Evolutionary conservation across 2,113 vertebrate species (phyloP).

Genomic region (Enhydra lutris): DNA sequence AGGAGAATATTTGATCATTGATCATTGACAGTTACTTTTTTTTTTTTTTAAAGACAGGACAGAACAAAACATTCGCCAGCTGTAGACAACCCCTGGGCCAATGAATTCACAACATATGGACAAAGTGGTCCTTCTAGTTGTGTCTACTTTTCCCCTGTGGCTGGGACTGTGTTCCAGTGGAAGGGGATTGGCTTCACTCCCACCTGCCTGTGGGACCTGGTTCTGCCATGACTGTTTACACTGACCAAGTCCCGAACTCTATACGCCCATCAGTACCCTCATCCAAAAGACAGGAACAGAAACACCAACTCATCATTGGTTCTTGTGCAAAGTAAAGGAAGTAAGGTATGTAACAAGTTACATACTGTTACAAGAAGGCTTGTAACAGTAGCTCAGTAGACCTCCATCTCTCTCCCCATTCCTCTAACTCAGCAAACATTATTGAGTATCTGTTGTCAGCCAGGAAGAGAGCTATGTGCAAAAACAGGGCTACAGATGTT

Average conservation of each 20-base stretch:
- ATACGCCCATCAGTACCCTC: background rate
- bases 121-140: background rate
- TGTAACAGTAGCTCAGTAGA: background rate
- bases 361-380: background rate
- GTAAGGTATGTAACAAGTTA: background rate
- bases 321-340: background rate
- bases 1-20: background rate
- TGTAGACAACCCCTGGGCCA: background rate
- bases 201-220: background rate
- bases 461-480: background rate
- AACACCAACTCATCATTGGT: background rate
- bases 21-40: background rate
- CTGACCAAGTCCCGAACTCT: background rate
- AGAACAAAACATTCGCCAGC: too few species aligned
- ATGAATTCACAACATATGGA: background rate
- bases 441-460: background rate
- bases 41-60: background rate
- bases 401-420: background rate
- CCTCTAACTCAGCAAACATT: background rate
- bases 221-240: background rate
- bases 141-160: fast-evolving
- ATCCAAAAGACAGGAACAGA: background rate
- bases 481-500: background rate
- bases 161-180: background rate
- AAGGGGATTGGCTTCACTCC: background rate